A percentile compares a stretch with the other conserved stretches of the same genome.
Evolutionary conservation across 2,888 invertebrate genomes (phyloP).

Genomic region (Trilocha varians): DNA sequence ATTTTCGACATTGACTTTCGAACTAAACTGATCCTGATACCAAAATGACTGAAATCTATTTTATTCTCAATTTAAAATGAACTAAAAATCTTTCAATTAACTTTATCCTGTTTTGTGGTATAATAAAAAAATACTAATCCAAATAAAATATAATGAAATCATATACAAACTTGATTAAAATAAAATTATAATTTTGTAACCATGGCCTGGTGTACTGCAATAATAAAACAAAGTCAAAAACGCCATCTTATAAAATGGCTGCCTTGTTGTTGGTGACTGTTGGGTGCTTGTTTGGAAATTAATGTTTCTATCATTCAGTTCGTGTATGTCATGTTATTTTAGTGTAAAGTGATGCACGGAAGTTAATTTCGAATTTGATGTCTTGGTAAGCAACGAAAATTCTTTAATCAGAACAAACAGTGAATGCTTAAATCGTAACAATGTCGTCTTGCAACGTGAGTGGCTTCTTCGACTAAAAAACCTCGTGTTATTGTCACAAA

Average conservation of each 20-base stretch:
- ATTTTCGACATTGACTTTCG: too few species aligned
- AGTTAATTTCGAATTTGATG: conserved; percentile 29
- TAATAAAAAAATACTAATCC: too few species aligned
- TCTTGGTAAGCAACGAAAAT: conserved; percentile 38
- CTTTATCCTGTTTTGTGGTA: too few species aligned
- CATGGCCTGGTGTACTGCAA: too few species aligned
- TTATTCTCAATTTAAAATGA: too few species aligned
- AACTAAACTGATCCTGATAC: too few species aligned
- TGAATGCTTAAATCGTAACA: conserved; percentile 19
- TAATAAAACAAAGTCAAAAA: too few species aligned
- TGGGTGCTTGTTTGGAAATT: conserved; percentile 63
- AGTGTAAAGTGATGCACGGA: conserved; percentile 30
- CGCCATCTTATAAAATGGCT: conserved; percentile 66
- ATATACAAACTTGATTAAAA: too few species aligned
- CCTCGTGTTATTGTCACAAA: conserved; percentile 2
- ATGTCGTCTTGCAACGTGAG: conserved; percentile 51
- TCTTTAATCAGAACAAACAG: not conserved
- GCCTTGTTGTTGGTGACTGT: conserved; percentile 70
- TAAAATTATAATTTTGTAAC: too few species aligned
- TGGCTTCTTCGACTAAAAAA: conserved; percentile 23
- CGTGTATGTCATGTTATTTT: conserved; percentile 41
- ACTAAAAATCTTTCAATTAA: too few species aligned
- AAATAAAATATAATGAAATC: too few species aligned
- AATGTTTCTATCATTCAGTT: conserved; percentile 57
- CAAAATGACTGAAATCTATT: too few species aligned